These are phyloP conservation scores for Eupithecia subfuscata DNA, from an alignment of 2,888 invertebrate genomes.

Conservation along the genomic window DNA sequence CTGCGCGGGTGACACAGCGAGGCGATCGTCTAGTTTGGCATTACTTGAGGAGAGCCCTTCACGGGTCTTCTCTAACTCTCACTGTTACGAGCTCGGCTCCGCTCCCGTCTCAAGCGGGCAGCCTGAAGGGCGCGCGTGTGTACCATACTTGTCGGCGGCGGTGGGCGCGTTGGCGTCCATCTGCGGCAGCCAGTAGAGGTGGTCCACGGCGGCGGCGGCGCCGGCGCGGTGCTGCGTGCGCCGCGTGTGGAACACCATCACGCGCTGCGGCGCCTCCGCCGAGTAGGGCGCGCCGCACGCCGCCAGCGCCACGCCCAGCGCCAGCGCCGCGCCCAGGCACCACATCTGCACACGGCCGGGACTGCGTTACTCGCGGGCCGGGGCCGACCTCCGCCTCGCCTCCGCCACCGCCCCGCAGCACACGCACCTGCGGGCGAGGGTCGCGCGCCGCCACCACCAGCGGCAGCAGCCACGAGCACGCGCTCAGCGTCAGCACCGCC, in stretches of 20 bases:
- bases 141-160: slow-evolving; percentile 53
- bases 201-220: slow-evolving; percentile 61
- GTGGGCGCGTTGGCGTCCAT: slow-evolving; percentile 89
- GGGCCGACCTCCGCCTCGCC: too few species aligned
- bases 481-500: slow-evolving; percentile 69
- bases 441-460: slow-evolving; percentile 54
- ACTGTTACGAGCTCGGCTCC: too few species aligned
- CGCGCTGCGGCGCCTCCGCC: slow-evolving; percentile 86
- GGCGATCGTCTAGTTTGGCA: too few species aligned
- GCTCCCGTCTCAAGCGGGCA: too few species aligned
- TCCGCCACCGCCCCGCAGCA: too few species aligned
- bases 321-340: slow-evolving; percentile 20
- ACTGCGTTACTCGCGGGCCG: too few species aligned
- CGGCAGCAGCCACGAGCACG: slow-evolving; percentile 68
- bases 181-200: slow-evolving; percentile 88
- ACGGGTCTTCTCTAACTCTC: too few species aligned
- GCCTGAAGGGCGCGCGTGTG: too few species aligned
- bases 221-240: slow-evolving; percentile 84
- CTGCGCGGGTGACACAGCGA: too few species aligned
- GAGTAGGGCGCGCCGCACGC: slow-evolving; percentile 83
- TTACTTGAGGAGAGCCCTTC: too few species aligned
- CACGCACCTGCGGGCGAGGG: slow-evolving; percentile 40
- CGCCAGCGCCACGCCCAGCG: slow-evolving; percentile 48
- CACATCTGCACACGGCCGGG: too few species aligned
- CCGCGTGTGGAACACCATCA: slow-evolving; percentile 87